phyloP scores from a whole-genome alignment of 1,140 invertebrate species.

The Lepidurus apus region DNA sequence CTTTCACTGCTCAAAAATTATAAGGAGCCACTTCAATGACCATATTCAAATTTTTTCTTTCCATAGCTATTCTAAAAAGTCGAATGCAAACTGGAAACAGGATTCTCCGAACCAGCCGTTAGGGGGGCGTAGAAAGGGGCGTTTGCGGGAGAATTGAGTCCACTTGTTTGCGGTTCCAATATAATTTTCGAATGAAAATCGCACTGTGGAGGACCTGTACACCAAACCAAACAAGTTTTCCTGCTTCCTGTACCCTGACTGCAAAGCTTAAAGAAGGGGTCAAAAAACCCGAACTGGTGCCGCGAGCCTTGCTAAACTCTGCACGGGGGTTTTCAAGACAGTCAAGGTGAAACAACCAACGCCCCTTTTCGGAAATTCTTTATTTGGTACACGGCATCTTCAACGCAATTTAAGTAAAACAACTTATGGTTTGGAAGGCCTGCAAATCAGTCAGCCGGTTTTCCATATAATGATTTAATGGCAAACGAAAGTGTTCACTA shows the following conservation, averaged over 20 bases:
- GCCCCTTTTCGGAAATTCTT: background rate
- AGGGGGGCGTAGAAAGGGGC: too few species aligned
- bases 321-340: background rate
- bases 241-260: background rate
- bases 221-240: background rate
- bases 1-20: too few species aligned
- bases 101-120: too few species aligned
- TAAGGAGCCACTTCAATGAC: too few species aligned
- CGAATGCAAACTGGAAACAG: too few species aligned
- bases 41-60: too few species aligned
- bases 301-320: background rate
- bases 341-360: constrained; percentile 19
- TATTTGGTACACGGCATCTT: too few species aligned
- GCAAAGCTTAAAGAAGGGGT: background rate
- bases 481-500: background rate
- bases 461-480: background rate
- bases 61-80: too few species aligned
- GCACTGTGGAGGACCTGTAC: too few species aligned
- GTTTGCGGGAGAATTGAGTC: too few species aligned
- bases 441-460: background rate
- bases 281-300: constrained; percentile 12
- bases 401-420: background rate
- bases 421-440: background rate
- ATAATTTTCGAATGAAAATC: too few species aligned
- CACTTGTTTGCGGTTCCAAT: too few species aligned